Conservation (phyloP, 2,113 vertebrate species). For the Psittacula cyanocephala region DNA sequence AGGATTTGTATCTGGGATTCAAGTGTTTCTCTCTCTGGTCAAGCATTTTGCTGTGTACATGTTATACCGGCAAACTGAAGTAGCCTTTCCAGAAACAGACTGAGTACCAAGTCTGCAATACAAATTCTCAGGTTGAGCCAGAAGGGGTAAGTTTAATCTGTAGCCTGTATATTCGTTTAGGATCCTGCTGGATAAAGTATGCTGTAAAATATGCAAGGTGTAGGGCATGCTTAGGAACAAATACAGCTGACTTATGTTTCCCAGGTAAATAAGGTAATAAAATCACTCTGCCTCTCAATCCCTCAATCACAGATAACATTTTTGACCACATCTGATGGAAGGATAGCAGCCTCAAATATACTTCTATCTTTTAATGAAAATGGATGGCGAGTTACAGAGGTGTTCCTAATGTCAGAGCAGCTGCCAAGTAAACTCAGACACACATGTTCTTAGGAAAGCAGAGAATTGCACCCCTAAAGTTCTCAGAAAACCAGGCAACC, state of each 20-base stretch:
- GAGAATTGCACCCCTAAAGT: background rate
- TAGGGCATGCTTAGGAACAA: background rate
- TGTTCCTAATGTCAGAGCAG: background rate
- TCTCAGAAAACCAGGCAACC: background rate
- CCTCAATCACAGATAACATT: background rate
- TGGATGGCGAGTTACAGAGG: background rate
- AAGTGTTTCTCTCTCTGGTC: background rate
- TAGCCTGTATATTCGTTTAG: background rate
- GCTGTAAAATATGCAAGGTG: background rate
- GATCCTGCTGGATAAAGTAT: background rate
- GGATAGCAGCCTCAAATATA: background rate
- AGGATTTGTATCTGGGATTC: background rate
- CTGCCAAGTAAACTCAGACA: background rate
- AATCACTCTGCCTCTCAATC: background rate
- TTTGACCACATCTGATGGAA: background rate
- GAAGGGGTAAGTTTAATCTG: background rate
- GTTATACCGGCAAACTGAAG: background rate
- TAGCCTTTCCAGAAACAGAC: background rate
- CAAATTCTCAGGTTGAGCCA: background rate
- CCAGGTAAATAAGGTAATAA: background rate
- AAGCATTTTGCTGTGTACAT: background rate
- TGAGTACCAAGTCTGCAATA: background rate
- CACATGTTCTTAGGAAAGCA: background rate
- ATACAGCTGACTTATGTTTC: background rate
- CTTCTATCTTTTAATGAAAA: background rate